Conservation (phyloP, 2,113 vertebrate species). For the Serilophus lunatus region DNA sequence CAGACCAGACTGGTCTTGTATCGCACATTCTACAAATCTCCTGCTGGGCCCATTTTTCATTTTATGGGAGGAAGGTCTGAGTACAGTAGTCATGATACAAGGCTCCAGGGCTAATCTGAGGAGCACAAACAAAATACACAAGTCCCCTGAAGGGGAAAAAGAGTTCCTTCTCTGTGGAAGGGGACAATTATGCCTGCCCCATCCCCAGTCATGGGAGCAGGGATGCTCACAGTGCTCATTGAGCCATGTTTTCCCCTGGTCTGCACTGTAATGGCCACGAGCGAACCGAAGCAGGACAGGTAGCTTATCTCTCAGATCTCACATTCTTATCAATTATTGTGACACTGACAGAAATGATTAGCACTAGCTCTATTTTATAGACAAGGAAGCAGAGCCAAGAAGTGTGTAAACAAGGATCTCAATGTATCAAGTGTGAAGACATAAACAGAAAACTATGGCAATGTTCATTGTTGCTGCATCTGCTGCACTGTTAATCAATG, state of each 20-base stretch:
- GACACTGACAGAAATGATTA: not conserved
- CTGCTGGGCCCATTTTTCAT: not conserved
- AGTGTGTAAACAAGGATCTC: not conserved
- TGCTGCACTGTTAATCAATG: not conserved
- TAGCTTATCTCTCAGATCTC: not conserved
- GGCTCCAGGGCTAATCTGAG: not conserved
- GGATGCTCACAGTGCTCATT: accelerated
- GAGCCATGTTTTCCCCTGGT: not conserved
- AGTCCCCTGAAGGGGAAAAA: accelerated
- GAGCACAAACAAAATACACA: not conserved
- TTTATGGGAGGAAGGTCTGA: not conserved
- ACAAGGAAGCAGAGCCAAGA: not conserved
- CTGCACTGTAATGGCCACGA: not conserved
- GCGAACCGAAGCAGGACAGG: accelerated
- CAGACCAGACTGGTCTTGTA: accelerated
- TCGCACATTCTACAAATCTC: not conserved
- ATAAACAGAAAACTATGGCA: not conserved
- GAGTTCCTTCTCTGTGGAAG: not conserved
- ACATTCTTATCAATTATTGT: accelerated
- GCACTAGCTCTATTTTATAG: not conserved
- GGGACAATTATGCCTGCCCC: not conserved
- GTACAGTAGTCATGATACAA: not conserved
- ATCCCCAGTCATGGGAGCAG: accelerated
- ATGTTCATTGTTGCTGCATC: not conserved
- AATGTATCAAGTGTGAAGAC: not conserved